phyloP scores from a whole-genome alignment of 2,113 vertebrate species.

The Heterotilapia buettikoferi region DNA sequence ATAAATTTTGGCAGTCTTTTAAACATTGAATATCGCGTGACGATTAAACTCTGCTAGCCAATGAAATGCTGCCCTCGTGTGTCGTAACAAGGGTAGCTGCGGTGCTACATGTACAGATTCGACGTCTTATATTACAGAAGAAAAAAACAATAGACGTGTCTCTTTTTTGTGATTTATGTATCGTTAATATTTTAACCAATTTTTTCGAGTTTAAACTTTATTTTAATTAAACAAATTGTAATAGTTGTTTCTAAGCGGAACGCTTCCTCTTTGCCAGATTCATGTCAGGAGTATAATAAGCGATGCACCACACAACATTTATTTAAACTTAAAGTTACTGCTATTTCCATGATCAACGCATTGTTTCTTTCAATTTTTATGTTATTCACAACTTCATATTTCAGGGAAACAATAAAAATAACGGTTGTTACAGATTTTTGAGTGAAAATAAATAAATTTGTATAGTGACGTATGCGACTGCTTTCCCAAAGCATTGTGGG shows the following conservation, averaged over 20 bases:
- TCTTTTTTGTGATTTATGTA: background rate
- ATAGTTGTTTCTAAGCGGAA: background rate
- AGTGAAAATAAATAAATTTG: background rate
- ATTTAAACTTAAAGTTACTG: background rate
- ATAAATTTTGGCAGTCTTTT: background rate
- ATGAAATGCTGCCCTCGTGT: constrained; percentile 14
- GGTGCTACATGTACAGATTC: background rate
- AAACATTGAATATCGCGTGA: background rate
- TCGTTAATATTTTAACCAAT: background rate
- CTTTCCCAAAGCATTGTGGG: constrained; percentile 44
- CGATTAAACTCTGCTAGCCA: background rate
- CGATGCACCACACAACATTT: background rate
- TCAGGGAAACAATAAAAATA: background rate
- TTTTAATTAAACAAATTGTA: background rate
- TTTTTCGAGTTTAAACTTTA: background rate
- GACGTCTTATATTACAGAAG: background rate
- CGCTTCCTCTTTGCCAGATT: rapidly evolving
- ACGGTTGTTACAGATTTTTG: rapidly evolving
- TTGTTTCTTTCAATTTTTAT: background rate
- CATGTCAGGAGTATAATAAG: background rate
- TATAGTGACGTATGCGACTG: background rate
- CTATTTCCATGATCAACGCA: background rate
- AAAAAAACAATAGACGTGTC: background rate
- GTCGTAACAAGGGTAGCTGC: background rate
- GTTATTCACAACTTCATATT: no score